Base-by-base conservation (phyloP, 1,140 invertebrate genomes). In the Polypedilum pembai region DNA sequence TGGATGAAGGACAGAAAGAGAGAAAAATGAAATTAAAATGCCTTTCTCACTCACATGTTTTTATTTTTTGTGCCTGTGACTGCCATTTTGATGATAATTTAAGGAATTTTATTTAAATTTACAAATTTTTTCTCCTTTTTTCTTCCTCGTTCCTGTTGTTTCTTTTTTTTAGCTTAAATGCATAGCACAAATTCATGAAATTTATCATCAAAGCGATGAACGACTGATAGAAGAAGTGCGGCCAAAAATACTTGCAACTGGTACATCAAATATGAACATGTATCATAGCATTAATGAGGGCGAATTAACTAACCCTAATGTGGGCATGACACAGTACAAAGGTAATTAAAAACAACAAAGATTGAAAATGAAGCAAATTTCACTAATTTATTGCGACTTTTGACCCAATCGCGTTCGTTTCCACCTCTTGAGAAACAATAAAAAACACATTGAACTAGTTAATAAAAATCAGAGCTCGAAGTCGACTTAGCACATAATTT, bases 151-250 rank as follows among this genome's bases (percentile, higher is more conserved):
- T 8, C 3, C 17, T 72, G 8, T 56, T 41, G 3, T 66, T 73
- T 74, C 74, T 74, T 12, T 45, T n/a, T 74, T 56, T 75, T 7
- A 87, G 81, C 82, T 88, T 65, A 82, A 85, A 2, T 88, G 87
- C 78, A 86, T 83, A 75, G 86, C 87, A 0, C 84, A 85, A 15
- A 83, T 88, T 75, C 85, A 86, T 75, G 83, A 86, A 73, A 81
- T 88, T 20, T 87, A 87, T 76, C 87, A 85, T 85, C 85, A 87
- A 80, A 86, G 85, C 74, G 87, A 85, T 5, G 86, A 87, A 77
- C 84, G 85, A 74, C 85, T 82, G 69, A 81, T 84, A 7, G 86
- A 87, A 77, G 82, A 86, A 75, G 85, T 86, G 75, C 80, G 79
- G 0, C 80, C 77, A 18, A 75, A 76, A 21, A 78, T 80, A 21